phyloP scores from a whole-genome alignment of 64 coral and sea anemone genomes.

The Acropora yongei region DNA sequence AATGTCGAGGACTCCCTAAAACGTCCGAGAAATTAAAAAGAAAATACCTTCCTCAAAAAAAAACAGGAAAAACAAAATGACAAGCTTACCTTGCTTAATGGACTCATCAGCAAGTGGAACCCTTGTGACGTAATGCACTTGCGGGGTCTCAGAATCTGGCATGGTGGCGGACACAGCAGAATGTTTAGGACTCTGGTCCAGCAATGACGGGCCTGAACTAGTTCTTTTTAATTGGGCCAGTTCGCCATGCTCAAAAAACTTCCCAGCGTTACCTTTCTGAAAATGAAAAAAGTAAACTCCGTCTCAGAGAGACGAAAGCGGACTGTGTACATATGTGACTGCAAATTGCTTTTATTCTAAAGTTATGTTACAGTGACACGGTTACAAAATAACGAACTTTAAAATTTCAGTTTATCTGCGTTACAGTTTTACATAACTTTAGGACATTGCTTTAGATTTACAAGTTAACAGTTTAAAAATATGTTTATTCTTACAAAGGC shows the following conservation, averaged over 20 bases:
- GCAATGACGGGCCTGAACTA: neutral
- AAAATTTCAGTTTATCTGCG: too few relatives aligned
- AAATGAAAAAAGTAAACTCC: neutral
- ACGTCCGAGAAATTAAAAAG: too few relatives aligned
- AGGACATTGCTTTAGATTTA: too few relatives aligned
- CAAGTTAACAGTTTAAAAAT: too few relatives aligned
- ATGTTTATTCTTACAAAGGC: slow-evolving; percentile 22
- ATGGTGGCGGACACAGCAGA: neutral
- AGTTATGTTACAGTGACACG: too few relatives aligned
- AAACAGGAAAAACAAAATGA: neutral
- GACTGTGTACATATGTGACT: neutral
- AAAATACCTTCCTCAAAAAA: too few relatives aligned
- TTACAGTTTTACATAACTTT: too few relatives aligned
- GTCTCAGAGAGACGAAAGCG: neutral
- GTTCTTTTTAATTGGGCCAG: neutral
- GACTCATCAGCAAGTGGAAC: neutral
- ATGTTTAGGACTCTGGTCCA: neutral
- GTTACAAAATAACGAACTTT: too few relatives aligned
- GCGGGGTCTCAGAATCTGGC: neutral
- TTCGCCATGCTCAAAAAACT: slow-evolving; percentile 30
- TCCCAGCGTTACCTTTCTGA: slow-evolving; percentile 24
- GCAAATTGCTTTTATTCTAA: too few relatives aligned
- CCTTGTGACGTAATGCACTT: neutral
- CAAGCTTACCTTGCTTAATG: too few relatives aligned
- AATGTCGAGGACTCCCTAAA: too few relatives aligned